Base-by-base conservation (phyloP, 2,888 invertebrate genomes). In the Fragum sueziense region DNA sequence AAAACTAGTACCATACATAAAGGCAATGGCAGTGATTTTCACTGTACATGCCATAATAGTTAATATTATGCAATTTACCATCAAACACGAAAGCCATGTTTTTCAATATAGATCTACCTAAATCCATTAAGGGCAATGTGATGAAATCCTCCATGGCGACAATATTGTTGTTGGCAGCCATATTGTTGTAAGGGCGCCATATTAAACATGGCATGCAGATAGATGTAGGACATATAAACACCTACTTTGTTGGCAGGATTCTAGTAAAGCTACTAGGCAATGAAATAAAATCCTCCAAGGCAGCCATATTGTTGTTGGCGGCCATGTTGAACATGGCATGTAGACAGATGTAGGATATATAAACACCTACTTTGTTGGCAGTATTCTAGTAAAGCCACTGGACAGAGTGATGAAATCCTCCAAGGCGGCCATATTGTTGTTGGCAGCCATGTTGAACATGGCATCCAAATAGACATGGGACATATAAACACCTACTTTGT, bases 271-370 rank as follows among this genome's bases (percentile, higher is more conserved):
- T 84, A 0, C 88, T 79, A 20, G 86, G 84, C 14, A 91, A 81
- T 34, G 82, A 86, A n/a, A 90, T 87, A 33, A 92, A 86, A 65
- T 91, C 90, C 67, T 90, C 88, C 47, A 91, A 79, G n/a, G 91
- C 91, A n/a, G 80, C 86, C 65, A 65, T 27, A 2, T 65, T 65
- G 17, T 85, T 84, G 11, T 86, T 84, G 22, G 83, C 75, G 6
- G 90, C 90, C 9, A 88, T 82, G 7, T 84, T 70, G 52, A 90
- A 87, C 85, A 91, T 84, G 0, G 90, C 91, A n/a, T 89, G 79
- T 52, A 92, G 79, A 77, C 90, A 92, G 33, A 87, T 6, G 17
- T 59, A 2, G 29, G 14, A 29, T 37, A 9, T 37, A 37, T n/a
- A 61, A 31, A 31, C 20, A 65, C 76, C 51, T 61, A 84, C 83